Conservation (phyloP, 1,140 invertebrate species). For the Drosophila bifasciata region DNA sequence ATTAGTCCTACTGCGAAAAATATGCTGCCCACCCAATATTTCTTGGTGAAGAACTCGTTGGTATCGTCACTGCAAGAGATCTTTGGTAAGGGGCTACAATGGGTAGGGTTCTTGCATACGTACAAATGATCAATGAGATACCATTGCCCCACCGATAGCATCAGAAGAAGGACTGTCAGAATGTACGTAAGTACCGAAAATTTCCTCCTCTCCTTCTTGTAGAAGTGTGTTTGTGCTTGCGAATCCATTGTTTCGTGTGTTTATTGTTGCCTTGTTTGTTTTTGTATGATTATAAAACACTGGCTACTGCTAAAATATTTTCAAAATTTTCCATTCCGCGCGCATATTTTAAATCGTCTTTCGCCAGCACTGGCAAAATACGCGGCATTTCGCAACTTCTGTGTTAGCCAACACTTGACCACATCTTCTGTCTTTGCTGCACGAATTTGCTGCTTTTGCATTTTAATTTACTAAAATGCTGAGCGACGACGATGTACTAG, state of each 20-base stretch:
- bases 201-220: constrained; percentile 5
- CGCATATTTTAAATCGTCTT: too few relatives aligned
- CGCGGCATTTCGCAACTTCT: too few relatives aligned
- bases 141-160: constrained; percentile 38
- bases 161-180: constrained; percentile 4
- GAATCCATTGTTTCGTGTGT: background rate
- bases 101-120: background rate
- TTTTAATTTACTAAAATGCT: constrained; percentile 28
- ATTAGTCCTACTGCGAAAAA: constrained; percentile 41
- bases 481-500: constrained; percentile 65
- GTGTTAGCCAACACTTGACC: too few relatives aligned
- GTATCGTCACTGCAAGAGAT: constrained; percentile 3
- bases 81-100: too few relatives aligned
- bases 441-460: too few relatives aligned
- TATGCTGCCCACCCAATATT: constrained; percentile 38
- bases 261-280: background rate
- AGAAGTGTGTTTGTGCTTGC: background rate
- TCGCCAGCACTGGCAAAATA: too few relatives aligned
- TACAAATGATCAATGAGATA: constrained; percentile 36
- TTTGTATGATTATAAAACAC: too few relatives aligned
- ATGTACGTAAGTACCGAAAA: constrained; percentile 19
- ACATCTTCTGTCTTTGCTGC: too few relatives aligned
- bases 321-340: too few relatives aligned
- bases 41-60: constrained; percentile 4
- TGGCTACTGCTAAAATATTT: too few relatives aligned